Base-by-base conservation (phyloP, 2,797 vertebrate species). In the Taenioides sp. region DNA sequence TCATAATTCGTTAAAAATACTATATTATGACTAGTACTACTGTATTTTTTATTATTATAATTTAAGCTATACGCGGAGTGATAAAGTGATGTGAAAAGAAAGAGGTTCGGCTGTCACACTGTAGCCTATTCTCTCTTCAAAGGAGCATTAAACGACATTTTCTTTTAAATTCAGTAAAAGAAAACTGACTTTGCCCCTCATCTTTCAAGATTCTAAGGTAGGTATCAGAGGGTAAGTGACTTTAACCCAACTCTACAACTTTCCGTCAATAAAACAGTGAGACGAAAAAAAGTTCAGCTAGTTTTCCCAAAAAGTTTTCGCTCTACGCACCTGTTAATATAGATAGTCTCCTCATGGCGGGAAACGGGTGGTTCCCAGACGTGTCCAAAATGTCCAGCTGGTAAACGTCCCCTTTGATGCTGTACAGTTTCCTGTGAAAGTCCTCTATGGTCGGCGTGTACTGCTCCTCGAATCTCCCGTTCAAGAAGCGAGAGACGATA, bases 341-440 rank as follows among this genome's bases (percentile, higher is more conserved):
- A 76, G 98, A 99, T 3, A 99, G 95, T 57, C 97, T 96, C 84
- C 97, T 92, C 96, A 98, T 98, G 74, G 98, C 98, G 0, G 98
- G 98, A 89, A 98, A 99, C 0, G 97, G 97, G 18, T 98, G 97
- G 79, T 98, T 97, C 71, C 98, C 97, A 0, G 98, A 99, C 0
- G 97, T 99, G 86, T 99, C 98, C 67, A 99, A 90, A 82, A 99
- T 98, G 89, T 99, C 98, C 3, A 99, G 94, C 89, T 97, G 97
- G 86, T 99, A 99, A 52, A 97, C 94, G 74, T 97, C 96, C 2
- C 97, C 97, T 0, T 95, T 95, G 92, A 98, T 99, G 91, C 95
- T 97, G 94, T 99, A 99, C 85, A 99, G 93, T 93, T 99, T 99
- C 91, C 97, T 94, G 93, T 99, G 98, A 88, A 99, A 99, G 91